phyloP scores from a whole-genome alignment of 2,113 vertebrate genomes.

The Phaethon lepturus region DNA sequence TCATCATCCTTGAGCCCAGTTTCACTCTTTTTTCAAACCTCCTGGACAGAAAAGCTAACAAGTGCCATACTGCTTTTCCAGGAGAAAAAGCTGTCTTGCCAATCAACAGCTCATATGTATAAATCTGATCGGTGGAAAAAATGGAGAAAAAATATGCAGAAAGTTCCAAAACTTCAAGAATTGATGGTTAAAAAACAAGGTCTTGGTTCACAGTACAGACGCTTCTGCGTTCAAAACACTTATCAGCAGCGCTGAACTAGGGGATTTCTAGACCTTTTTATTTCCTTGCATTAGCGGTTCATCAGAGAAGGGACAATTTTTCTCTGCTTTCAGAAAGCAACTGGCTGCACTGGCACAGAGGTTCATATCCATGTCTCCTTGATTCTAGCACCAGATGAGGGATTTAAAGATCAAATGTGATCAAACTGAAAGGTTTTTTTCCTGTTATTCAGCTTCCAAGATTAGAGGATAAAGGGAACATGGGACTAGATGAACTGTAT shows the following conservation, averaged over 20 bases:
- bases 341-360: not conserved
- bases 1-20: not conserved
- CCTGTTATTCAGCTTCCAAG: not conserved
- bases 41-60: not conserved
- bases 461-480: not conserved
- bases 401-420: not conserved
- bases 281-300: not conserved
- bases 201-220: not conserved
- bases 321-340: not conserved
- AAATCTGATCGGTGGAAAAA: not conserved
- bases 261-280: not conserved
- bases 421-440: not conserved
- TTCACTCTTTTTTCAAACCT: not conserved
- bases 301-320: not conserved
- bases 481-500: not conserved
- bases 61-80: not conserved
- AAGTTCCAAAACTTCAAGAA: not conserved
- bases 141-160: accelerated
- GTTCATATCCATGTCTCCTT: not conserved
- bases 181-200: not conserved
- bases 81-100: not conserved
- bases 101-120: not conserved
- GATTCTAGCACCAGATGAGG: not conserved
- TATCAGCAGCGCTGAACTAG: not conserved
- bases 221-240: not conserved